Conservation (phyloP, 2,888 invertebrate genomes). For the Hanleya hanleyi region DNA sequence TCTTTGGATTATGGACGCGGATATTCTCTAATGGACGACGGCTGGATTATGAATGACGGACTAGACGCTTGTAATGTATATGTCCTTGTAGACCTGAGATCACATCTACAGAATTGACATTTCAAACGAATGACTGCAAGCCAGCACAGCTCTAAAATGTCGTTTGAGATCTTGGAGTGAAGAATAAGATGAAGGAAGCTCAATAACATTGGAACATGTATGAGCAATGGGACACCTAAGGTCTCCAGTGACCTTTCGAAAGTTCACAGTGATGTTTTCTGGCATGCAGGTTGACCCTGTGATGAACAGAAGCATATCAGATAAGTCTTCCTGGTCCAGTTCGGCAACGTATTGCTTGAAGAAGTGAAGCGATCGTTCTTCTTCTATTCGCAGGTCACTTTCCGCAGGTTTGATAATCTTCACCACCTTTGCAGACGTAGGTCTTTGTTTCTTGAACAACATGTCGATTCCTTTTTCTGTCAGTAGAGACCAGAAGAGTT, state of each 20-base stretch:
- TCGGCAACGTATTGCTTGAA: background rate
- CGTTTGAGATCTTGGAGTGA: background rate
- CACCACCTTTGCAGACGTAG: background rate
- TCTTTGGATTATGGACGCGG: too few species aligned
- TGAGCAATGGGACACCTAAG: background rate
- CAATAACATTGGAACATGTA: background rate
- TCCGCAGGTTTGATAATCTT: background rate
- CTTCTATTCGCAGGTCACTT: background rate
- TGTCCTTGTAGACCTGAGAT: too few species aligned
- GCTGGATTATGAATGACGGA: too few species aligned
- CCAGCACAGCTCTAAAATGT: background rate
- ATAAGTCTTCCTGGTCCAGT: background rate
- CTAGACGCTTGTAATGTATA: too few species aligned
- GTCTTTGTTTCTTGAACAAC: background rate
- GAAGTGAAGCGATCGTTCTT: background rate
- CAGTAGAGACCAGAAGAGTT: background rate
- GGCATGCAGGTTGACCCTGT: background rate
- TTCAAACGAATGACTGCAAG: background rate
- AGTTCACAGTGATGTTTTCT: background rate
- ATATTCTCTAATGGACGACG: too few species aligned
- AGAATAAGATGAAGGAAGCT: background rate
- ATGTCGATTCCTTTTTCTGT: background rate
- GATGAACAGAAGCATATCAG: background rate
- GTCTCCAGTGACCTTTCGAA: background rate
- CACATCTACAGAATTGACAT: background rate